Evolutionary conservation across 2,888 invertebrate species (phyloP), one percentile per base, ranked within the genome.

Genomic region (Bellardia bayeri): DNA sequence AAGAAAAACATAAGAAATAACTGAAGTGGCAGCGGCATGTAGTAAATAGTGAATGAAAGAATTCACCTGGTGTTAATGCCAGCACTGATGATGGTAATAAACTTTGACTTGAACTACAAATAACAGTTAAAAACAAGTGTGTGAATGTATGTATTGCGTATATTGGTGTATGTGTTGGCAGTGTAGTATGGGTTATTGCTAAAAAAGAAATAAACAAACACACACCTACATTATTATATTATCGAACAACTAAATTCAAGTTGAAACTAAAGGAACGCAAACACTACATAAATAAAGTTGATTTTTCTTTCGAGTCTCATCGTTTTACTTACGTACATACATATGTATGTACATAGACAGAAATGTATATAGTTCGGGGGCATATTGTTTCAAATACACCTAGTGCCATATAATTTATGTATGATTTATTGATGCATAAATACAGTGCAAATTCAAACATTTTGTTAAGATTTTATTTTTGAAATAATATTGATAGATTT

Each of bases 31-130:
- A 78, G 68, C 9, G 30, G 69, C 63, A 69, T 61, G 75, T 51
- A 51, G 71, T 30, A 78, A 68, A 72, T 56, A 85, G 81, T 78
- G 58, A 85, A 85, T 82, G 85, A 78, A 71, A 80, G 72, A 83
- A 85, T 81, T 85, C 85, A 87, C 83, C 87, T 87, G 83, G 74
- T 85, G 72, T 82, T 87, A 80, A 76, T 87, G 82, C 85, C 84
- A 80, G 64, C 80, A 56, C 71, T 85, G 87, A 87, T 83, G 87
- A 75, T 85, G 85, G 85, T 78, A 87, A 88, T 88, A 88, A 87
- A 88, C 88, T 88, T 88, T 88, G 81, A 86, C 88, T 85, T 83
- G 81, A 86, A 88, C 82, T 86, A 85, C 80, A 88, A 88, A 83
- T 76, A 83, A 81, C 45, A 64, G 23, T 72, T 56, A 16, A 8